A percentile compares a stretch with the other conserved stretches of the same genome.
Evolutionary conservation across 2,797 vertebrate genomes (phyloP).

Genomic region (Ptychobarbus kaznakovi): DNA sequence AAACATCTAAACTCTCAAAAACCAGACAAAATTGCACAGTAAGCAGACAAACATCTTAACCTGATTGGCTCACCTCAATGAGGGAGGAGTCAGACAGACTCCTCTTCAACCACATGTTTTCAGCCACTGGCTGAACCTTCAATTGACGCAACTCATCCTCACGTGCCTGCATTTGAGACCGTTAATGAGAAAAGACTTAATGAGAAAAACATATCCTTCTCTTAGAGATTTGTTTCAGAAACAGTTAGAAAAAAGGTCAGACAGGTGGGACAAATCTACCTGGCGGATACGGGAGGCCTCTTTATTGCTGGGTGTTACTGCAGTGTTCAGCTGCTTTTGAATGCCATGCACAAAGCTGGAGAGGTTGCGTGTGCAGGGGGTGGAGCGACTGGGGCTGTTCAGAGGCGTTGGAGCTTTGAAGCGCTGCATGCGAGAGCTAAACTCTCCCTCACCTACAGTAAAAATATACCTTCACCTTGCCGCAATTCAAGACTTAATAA

Average conservation of each 20-base stretch:
- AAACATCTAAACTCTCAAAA: not conserved
- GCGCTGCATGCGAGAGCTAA: slow-evolving; percentile 71
- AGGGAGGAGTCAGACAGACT: slow-evolving; percentile 74
- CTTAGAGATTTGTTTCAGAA: not conserved
- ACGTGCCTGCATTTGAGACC: slow-evolving; percentile 69
- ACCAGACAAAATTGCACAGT: not conserved
- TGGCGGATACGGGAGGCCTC: slow-evolving; percentile 73
- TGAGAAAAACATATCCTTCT: too few relatives aligned
- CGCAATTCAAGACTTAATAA: not conserved
- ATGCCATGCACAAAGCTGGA: slow-evolving; percentile 72
- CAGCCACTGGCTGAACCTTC: slow-evolving; percentile 71
- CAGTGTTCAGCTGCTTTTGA: slow-evolving; percentile 73
- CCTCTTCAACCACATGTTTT: slow-evolving; percentile 80
- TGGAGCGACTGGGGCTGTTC: slow-evolving; percentile 37
- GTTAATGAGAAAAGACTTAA: not conserved
- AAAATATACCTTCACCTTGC: not conserved
- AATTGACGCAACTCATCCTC: slow-evolving; percentile 73
- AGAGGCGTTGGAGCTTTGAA: slow-evolving; percentile 66
- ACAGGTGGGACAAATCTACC: slow-evolving; percentile 63
- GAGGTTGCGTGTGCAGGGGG: slow-evolving; percentile 49
- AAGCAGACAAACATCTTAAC: not conserved
- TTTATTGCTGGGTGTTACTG: slow-evolving; percentile 70
- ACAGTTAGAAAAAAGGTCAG: not conserved
- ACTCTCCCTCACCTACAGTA: slow-evolving; percentile 70
- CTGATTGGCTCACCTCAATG: slow-evolving; percentile 65